Evolutionary conservation across 2,888 invertebrate genomes (phyloP).

Genomic region (Torymus aiolomorphi): DNA sequence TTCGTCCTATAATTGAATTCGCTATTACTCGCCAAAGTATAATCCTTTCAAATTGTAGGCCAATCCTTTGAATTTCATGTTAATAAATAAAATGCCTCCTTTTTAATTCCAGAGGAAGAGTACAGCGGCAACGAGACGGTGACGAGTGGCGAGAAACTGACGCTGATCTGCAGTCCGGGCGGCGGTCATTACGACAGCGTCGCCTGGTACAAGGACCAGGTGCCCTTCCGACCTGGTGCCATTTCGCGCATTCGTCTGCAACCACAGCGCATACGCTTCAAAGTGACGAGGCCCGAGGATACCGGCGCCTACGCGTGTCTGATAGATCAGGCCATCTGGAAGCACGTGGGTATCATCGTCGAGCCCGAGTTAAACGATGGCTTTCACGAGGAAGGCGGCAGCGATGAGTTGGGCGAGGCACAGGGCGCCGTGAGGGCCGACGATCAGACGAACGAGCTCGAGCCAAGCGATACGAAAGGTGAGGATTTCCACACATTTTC

Average conservation of each 20-base stretch:
- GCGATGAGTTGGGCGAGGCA: constrained; percentile 64
- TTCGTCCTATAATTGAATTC: no score
- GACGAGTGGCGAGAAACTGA: constrained; percentile 67
- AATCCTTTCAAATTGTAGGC: no score
- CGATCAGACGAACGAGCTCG: constrained; percentile 72
- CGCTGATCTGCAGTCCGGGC: constrained; percentile 65
- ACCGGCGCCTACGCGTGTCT: constrained; percentile 68
- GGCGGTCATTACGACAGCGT: constrained; percentile 59
- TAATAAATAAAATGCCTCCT: no score
- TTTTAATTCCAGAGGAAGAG: constrained; percentile 32
- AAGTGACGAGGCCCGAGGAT: constrained; percentile 65
- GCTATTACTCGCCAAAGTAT: no score
- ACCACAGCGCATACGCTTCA: constrained; percentile 68
- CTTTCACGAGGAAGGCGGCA: constrained; percentile 64
- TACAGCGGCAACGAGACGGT: constrained; percentile 60
- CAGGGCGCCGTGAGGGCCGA: constrained; percentile 66
- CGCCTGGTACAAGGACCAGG: constrained; percentile 70
- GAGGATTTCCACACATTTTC: constrained; percentile 53
- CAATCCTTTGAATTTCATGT: no score
- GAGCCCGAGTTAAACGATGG: constrained; percentile 67
- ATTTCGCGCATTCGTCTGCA: constrained; percentile 62
- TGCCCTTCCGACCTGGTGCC: constrained; percentile 57
- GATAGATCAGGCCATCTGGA: constrained; percentile 59
- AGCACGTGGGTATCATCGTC: constrained; percentile 67
- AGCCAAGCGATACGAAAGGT: constrained; percentile 67